Conservation (phyloP, 2,888 invertebrate genomes). For the Meloe dianella region DNA sequence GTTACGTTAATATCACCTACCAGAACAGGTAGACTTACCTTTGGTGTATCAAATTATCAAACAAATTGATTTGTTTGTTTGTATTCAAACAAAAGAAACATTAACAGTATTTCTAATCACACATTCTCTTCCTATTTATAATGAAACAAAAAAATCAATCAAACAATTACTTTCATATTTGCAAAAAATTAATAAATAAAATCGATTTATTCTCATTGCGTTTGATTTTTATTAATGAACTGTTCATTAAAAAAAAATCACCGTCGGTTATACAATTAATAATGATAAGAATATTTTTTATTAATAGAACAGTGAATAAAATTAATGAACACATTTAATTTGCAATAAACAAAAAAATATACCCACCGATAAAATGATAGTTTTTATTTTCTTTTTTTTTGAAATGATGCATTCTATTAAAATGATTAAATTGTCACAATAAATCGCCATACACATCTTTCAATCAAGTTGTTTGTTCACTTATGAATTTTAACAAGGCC, state of each 20-base stretch:
- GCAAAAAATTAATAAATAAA: no score
- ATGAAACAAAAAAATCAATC: no score
- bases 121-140: no score
- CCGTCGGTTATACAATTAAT: neutral
- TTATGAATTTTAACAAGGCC: neutral
- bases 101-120: no score
- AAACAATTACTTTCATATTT: no score
- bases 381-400: no score
- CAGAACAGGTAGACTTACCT: neutral
- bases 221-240: no score
- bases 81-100: no score
- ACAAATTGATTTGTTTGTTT: neutral
- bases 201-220: no score
- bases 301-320: neutral
- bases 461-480: conserved; percentile 4
- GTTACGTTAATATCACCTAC: conserved; percentile 2
- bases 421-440: neutral
- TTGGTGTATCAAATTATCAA: neutral
- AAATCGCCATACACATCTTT: neutral
- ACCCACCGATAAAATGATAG: no score
- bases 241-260: neutral
- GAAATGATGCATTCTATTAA: neutral
- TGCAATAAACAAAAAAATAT: no score
- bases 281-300: neutral
- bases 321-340: no score